Conservation (phyloP, 2,888 invertebrate species). For the Euzetes globulus region DNA sequence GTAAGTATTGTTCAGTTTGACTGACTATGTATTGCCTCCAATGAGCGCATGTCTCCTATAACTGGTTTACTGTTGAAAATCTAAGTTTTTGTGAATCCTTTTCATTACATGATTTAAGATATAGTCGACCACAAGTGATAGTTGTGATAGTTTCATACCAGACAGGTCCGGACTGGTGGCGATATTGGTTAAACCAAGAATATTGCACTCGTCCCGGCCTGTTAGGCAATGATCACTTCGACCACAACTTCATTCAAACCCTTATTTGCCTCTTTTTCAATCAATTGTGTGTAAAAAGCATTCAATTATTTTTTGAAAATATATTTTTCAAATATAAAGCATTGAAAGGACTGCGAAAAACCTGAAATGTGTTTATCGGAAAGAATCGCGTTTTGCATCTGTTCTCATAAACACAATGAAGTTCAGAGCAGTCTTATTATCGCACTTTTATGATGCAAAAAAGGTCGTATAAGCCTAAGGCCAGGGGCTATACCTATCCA, state of each 20-base stretch:
- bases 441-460: conserved; percentile 5
- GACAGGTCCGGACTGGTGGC: conserved; percentile 27
- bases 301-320: background rate
- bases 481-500: background rate
- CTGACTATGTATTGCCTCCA: background rate
- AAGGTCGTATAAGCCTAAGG: background rate
- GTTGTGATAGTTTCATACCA: background rate
- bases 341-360: background rate
- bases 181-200: background rate
- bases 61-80: background rate
- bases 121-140: background rate
- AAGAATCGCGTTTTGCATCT: background rate
- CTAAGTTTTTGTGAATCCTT: background rate
- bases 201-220: conserved; percentile 32
- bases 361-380: background rate
- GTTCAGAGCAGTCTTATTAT: background rate
- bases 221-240: conserved; percentile 11
- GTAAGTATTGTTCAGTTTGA: conserved; percentile 6
- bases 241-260: conserved; percentile 4
- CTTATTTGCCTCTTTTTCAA: background rate
- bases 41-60: conserved; percentile 12
- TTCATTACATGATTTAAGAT: background rate
- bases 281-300: background rate
- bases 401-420: background rate
- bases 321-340: background rate